Conservation (phyloP, 2,888 invertebrate species). For the Gandaritis pyraliata region DNA sequence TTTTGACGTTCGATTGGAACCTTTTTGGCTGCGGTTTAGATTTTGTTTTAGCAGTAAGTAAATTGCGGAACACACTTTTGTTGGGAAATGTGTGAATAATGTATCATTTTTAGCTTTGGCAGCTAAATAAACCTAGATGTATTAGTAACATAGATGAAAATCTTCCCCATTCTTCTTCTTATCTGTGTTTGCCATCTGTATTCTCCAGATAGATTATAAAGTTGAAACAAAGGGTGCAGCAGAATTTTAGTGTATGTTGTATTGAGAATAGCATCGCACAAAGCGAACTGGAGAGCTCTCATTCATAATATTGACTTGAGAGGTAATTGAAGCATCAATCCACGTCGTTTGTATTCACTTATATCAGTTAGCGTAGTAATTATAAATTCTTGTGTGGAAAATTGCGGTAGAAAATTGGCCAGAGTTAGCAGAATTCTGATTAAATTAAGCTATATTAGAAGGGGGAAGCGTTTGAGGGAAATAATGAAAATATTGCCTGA, state of each 20-base stretch:
- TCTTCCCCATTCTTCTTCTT: too few species aligned
- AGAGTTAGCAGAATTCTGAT: conserved; percentile 72
- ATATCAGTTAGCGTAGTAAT: conserved; percentile 54
- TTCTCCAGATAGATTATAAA: too few species aligned
- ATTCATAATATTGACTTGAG: conserved; percentile 25
- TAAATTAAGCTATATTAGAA: conserved; percentile 78
- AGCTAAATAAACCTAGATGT: too few species aligned
- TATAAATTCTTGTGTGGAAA: conserved; percentile 68
- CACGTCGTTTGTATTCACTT: conserved; percentile 49
- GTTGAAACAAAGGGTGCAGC: too few species aligned
- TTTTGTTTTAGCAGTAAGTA: too few species aligned
- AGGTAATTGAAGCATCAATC: conserved; percentile 39
- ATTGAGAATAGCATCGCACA: neutral
- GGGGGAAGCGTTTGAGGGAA: conserved; percentile 70
- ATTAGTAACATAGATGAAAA: too few species aligned
- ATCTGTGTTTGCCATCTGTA: too few species aligned
- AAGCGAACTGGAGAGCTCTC: neutral
- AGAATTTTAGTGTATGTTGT: neutral
- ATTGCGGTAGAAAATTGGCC: conserved; percentile 64
- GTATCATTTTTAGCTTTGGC: too few species aligned
- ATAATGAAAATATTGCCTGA: conserved; percentile 76
- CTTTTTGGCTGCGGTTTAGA: too few species aligned
- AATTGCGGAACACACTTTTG: too few species aligned
- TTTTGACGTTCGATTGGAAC: too few species aligned
- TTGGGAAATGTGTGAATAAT: too few species aligned